Evolutionary conservation across 2,797 vertebrate genomes (phyloP).

Genomic region (Urosaurus nigricauda): DNA sequence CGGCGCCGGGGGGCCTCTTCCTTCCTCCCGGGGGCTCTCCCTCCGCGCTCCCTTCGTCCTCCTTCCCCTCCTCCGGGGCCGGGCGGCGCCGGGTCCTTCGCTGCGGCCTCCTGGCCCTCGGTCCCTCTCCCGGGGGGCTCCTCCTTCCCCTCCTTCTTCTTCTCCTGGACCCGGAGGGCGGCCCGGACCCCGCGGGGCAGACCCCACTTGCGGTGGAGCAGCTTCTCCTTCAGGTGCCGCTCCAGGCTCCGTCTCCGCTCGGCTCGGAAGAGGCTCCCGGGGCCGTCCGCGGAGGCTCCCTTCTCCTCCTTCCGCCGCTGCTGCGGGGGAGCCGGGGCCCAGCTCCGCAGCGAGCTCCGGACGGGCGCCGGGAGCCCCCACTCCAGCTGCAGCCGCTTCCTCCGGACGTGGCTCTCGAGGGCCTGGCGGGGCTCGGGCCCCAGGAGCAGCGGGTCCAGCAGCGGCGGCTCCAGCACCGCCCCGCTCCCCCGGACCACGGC

Average conservation of each 20-base stretch:
- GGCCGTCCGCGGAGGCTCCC: no score
- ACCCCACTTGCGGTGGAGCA: slow-evolving; percentile 14
- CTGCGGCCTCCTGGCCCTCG: no score
- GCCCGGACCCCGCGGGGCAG: not conserved
- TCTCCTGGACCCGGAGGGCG: not conserved
- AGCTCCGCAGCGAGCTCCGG: not conserved
- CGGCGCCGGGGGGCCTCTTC: no score
- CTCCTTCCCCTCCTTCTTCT: no score
- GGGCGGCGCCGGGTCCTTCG: no score
- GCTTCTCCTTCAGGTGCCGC: not conserved
- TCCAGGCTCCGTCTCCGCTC: slow-evolving; percentile 11
- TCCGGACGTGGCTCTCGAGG: not conserved
- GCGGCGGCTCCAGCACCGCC: not conserved
- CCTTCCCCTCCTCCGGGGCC: no score
- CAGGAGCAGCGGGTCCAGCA: slow-evolving; percentile 3
- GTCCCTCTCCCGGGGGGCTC: no score
- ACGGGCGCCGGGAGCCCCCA: not conserved
- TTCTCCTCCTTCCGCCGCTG: no score
- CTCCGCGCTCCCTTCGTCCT: no score
- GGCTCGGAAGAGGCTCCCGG: not conserved
- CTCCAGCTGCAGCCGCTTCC: slow-evolving; percentile 16
- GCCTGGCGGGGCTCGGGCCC: not conserved
- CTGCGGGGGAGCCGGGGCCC: no score
- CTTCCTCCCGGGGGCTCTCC: no score
- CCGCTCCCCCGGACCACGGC: slow-evolving; percentile 30